phyloP scores from a whole-genome alignment of 1,140 invertebrate genomes.

The Bombus consobrinus region DNA sequence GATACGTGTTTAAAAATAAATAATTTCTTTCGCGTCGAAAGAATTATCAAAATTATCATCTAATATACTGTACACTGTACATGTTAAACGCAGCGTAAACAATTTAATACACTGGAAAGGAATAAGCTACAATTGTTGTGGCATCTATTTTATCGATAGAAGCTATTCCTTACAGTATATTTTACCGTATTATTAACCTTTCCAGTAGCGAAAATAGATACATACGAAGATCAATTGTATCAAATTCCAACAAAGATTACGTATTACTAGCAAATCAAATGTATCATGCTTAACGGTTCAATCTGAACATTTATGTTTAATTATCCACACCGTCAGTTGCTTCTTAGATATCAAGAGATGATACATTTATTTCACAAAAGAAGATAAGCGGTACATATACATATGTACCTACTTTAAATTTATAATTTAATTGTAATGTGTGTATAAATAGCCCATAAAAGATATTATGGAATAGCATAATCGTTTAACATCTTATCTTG shows the following conservation, averaged over 20 bases:
- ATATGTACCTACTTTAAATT: not conserved
- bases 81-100: no score
- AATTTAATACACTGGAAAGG: no score
- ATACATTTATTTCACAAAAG: not conserved
- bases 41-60: not conserved
- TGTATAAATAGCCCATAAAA: not conserved
- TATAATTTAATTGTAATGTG: not conserved
- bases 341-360: not conserved
- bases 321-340: not conserved
- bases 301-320: constrained; percentile 3
- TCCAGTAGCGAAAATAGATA: no score
- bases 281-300: not conserved
- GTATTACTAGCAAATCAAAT: not conserved
- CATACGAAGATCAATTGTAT: no score
- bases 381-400: not conserved
- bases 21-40: no score
- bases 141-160: not conserved
- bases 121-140: not conserved
- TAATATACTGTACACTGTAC: not conserved
- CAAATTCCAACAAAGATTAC: no score
- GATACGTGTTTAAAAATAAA: no score
- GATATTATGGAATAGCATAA: not conserved
- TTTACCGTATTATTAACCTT: no score
- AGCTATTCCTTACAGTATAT: no score
- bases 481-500: not conserved